Base-by-base conservation (phyloP, 2,888 invertebrate genomes). In the Callyntrura sp. region DNA sequence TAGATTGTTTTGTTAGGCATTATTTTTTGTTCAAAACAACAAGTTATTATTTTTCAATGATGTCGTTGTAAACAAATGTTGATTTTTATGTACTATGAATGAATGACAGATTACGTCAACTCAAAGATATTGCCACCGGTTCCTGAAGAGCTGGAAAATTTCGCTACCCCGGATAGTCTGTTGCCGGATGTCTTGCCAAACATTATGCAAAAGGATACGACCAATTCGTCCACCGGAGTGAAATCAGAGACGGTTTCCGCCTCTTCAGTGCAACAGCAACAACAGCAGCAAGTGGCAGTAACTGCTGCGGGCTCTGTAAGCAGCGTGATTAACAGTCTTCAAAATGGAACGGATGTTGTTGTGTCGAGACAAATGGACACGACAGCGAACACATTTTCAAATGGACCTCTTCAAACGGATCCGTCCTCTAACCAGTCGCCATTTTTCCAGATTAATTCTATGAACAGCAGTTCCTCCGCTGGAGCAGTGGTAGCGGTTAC, bases 81-180 rank as follows among this genome's bases (percentile, higher is more conserved):
- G 3, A 35, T 43, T 43, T 43, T 43, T n/a, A 5, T 68, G n/a
- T 43, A 43, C 35, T 68, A 35, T 35, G 35, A 35, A 35, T 35
- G 62, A 23, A 11, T 14, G 76, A 55, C 73, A 93, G 93, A 93
- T 90, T 93, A 92, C 79, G 92, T 93, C n/a, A 93, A 90, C 90
- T 91, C 93, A n/a, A 93, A 93, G 78, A 68, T 92, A 78, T 85
- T 93, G 68, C 93, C 93, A 17, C 91, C 93, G 14, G 93, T 93
- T 51, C 93, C 93, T 20, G 93, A 93, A 90, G 93, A 93, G 82
- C 65, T 92, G 60, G 93, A 93, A 14, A 90, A 65, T 73, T 90
- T 92, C 23, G 92, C 91, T 4, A 68, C 92, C 8, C 91, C 92
- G 4, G 92, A 92, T 62, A 88, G 76, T 73, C 68, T 92, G 45